phyloP scores from a whole-genome alignment of 2,888 invertebrate species.

The Mermis nigrescens region DNA sequence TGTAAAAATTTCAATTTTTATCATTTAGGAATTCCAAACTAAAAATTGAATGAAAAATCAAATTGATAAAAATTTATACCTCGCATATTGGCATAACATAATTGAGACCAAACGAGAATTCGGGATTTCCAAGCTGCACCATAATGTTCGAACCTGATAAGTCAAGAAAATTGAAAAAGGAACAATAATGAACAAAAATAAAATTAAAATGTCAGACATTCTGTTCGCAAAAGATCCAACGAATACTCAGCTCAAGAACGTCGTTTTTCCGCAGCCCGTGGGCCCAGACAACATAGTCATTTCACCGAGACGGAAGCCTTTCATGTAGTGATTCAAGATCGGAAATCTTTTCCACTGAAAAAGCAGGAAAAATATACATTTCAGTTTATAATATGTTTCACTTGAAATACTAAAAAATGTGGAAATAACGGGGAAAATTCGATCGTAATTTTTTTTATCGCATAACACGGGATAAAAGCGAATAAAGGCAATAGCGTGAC shows the following conservation, averaged over 20 bases:
- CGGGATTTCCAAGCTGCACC: conserved; percentile 94
- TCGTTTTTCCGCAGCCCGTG: conserved; percentile 85
- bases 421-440: neutral
- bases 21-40: too few species aligned
- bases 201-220: conserved; percentile 45
- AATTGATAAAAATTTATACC: too few species aligned
- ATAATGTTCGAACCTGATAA: conserved; percentile 58
- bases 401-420: neutral
- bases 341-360: conserved; percentile 74
- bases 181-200: neutral
- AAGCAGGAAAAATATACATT: neutral
- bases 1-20: too few species aligned
- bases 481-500: too few species aligned
- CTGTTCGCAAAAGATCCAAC: conserved; percentile 72
- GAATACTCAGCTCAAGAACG: conserved; percentile 88
- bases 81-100: conserved; percentile 68
- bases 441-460: neutral
- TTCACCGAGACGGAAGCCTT: conserved; percentile 80
- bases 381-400: neutral
- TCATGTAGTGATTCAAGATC: conserved; percentile 56
- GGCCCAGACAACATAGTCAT: conserved; percentile 79
- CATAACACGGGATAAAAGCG: neutral
- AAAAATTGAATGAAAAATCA: too few species aligned
- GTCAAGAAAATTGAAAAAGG: conserved; percentile 12
- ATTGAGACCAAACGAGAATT: conserved; percentile 68